Evolutionary conservation across 2,888 invertebrate genomes (phyloP).

Genomic region (Sminthurinus aureus): DNA sequence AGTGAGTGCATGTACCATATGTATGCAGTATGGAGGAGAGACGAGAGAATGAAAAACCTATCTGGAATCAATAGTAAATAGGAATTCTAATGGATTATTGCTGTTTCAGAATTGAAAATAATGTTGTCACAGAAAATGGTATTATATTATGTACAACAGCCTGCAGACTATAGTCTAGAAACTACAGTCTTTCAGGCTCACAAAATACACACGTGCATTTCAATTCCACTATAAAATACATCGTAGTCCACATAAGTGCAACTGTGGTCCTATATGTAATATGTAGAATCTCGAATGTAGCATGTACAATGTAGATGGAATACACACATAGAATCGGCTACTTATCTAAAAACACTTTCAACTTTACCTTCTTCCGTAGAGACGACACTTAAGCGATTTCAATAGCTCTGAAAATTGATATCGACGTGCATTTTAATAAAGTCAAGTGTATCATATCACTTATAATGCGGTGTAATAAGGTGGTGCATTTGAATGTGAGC

Average conservation of each 20-base stretch:
- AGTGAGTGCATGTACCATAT: neutral
- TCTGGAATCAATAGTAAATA: constrained; percentile 45
- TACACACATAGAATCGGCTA: neutral
- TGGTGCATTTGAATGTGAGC: neutral
- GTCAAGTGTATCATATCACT: neutral
- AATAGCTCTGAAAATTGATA: neutral
- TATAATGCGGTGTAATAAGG: too few species aligned
- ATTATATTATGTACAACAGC: constrained; percentile 8
- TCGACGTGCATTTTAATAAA: neutral
- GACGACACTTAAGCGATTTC: neutral
- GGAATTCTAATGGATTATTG: constrained; percentile 47
- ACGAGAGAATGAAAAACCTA: constrained; percentile 35
- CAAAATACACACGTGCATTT: neutral
- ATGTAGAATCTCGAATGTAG: neutral
- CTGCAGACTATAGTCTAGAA: too few species aligned
- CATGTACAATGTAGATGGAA: neutral
- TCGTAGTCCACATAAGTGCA: too few species aligned
- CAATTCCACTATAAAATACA: neutral
- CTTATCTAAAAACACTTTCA: neutral
- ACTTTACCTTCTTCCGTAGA: neutral
- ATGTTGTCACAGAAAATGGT: constrained; percentile 46
- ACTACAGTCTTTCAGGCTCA: neutral
- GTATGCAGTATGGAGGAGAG: neutral
- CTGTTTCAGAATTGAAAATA: constrained; percentile 46
- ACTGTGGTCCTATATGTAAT: neutral